Conservation (phyloP, 2,113 vertebrate species). For the Gila orcuttii region DNA sequence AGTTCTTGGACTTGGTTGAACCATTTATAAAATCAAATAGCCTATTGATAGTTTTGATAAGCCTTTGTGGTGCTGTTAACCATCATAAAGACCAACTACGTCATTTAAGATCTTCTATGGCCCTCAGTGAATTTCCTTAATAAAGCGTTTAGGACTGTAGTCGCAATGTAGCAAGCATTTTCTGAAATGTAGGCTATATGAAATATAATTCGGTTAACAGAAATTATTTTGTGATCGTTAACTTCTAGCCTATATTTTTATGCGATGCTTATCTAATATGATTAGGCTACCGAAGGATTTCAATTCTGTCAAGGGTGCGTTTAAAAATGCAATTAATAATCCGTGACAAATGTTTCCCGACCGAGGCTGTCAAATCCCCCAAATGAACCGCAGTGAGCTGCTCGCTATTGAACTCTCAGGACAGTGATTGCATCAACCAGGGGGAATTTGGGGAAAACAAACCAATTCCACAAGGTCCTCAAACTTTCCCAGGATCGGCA, state of each 20-base stretch:
- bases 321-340: slow-evolving; percentile 26
- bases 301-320: neutral
- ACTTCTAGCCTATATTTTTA: neutral
- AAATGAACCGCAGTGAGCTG: slow-evolving; percentile 15
- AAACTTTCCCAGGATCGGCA: slow-evolving; percentile 60
- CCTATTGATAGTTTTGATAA: neutral
- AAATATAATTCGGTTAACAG: neutral
- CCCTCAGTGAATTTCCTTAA: neutral
- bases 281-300: slow-evolving; percentile 15
- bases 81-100: neutral
- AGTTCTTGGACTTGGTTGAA: neutral
- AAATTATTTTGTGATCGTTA: neutral
- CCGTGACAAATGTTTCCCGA: slow-evolving; percentile 34
- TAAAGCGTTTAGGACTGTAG: neutral
- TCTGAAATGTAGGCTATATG: neutral
- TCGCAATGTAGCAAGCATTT: no score
- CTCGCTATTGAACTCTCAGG: slow-evolving; percentile 28
- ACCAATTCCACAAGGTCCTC: slow-evolving; percentile 39
- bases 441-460: slow-evolving; percentile 12
- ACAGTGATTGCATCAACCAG: slow-evolving; percentile 17
- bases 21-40: neutral
- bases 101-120: neutral
- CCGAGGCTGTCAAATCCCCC: slow-evolving; percentile 19
- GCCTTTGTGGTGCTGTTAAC: neutral
- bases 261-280: neutral